These are phyloP conservation scores for Austrolebias charrua DNA, from an alignment of 2,797 vertebrate species.

Conservation along the genomic window DNA sequence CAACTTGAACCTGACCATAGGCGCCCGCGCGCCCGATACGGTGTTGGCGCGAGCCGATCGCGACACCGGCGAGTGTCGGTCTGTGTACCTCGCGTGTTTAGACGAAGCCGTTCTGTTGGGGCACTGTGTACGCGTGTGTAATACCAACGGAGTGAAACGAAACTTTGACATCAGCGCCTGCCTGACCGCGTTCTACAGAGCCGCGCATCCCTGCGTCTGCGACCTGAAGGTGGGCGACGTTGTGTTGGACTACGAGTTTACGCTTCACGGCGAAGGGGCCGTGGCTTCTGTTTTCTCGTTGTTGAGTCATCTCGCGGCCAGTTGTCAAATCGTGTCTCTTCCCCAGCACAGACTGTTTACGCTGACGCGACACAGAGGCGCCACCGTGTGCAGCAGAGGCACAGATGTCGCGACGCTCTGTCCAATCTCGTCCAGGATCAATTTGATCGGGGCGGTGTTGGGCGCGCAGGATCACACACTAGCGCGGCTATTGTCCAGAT, in stretches of 20 bases:
- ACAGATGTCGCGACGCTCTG: not conserved
- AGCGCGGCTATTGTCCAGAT: conserved; percentile 4
- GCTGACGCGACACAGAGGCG: conserved; percentile 21
- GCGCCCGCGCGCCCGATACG: too few species aligned
- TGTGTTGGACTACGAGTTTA: conserved; percentile 38
- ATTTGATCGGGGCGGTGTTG: conserved; percentile 24
- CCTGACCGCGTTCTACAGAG: conserved; percentile 28
- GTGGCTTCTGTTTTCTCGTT: conserved; percentile 6
- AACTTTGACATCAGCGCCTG: conserved; percentile 38
- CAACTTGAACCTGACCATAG: too few species aligned
- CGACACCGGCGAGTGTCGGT: not conserved
- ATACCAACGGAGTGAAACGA: not conserved
- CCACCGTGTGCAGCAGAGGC: conserved; percentile 12
- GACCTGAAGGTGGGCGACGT: conserved; percentile 22
- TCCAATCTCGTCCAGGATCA: not conserved
- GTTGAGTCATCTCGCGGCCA: conserved; percentile 23
- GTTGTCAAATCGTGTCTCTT: conserved; percentile 22
- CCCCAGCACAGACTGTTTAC: conserved; percentile 10
- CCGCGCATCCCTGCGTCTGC: conserved; percentile 21
- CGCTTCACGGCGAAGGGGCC: conserved; percentile 4
- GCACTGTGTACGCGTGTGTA: conserved; percentile 12
- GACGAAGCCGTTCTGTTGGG: conserved; percentile 38
- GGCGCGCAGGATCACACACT: conserved; percentile 32
- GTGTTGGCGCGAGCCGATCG: conserved; percentile 18
- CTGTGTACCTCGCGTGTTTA: conserved; percentile 19